phyloP scores from a whole-genome alignment of 2,797 vertebrate species.

The Sebastes minor region DNA sequence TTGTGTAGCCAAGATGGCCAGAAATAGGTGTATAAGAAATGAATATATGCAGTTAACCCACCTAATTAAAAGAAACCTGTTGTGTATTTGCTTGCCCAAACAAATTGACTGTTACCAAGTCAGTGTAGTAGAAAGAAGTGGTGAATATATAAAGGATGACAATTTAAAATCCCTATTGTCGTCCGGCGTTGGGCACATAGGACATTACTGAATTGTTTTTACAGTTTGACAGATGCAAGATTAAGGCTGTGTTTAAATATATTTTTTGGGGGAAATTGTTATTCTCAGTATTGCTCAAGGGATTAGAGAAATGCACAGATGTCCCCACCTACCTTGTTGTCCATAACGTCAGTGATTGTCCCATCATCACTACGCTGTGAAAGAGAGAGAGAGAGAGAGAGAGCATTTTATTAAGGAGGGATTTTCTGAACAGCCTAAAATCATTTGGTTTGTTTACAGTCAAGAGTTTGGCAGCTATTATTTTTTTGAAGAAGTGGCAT shows the following conservation, averaged over 20 bases:
- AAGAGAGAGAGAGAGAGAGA: not conserved
- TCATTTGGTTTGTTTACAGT: constrained; percentile 6
- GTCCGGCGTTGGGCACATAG: not conserved
- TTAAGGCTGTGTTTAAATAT: constrained; percentile 15
- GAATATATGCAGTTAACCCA: not conserved
- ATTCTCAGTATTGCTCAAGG: constrained; percentile 29
- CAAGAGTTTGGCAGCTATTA: constrained; percentile 5
- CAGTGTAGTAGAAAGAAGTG: not conserved
- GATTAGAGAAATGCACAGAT: constrained; percentile 55
- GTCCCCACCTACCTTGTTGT: constrained; percentile 23
- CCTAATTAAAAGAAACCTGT: not conserved
- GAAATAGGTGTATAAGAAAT: not conserved
- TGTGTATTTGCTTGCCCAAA: not conserved
- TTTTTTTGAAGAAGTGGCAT: constrained; percentile 4
- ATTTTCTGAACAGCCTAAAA: not conserved
- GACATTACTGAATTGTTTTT: constrained; percentile 18
- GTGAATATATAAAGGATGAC: not conserved
- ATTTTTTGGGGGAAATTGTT: constrained; percentile 3
- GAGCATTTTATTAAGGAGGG: not conserved
- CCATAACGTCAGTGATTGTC: constrained; percentile 2
- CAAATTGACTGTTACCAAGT: not conserved
- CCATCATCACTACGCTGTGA: not conserved
- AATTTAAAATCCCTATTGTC: not conserved
- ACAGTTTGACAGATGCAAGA: constrained; percentile 32
- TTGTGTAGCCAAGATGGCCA: not conserved